These are phyloP conservation scores for Lanistes nyassanus DNA, from an alignment of 1,140 invertebrate genomes.

Conservation along the genomic window DNA sequence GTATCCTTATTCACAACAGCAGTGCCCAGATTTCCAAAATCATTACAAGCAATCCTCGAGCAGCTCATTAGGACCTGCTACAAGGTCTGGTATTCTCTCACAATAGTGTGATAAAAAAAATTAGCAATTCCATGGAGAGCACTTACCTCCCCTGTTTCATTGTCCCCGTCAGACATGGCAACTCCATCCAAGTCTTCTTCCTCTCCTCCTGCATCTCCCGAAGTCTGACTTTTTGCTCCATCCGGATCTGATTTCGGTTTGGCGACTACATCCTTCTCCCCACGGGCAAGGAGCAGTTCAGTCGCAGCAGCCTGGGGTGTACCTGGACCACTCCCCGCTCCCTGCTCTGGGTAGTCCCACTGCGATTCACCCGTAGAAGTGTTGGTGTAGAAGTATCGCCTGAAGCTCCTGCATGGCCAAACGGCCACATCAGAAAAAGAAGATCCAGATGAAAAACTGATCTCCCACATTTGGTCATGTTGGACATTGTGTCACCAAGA, in stretches of 20 bases:
- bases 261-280: too few species aligned
- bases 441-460: conserved; percentile 23
- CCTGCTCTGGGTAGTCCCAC: conserved; percentile 76
- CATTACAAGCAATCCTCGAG: too few species aligned
- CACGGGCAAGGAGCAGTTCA: too few species aligned
- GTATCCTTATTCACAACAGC: too few species aligned
- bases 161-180: conserved; percentile 33
- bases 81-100: too few species aligned
- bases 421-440: conserved; percentile 64
- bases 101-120: too few species aligned
- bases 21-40: too few species aligned
- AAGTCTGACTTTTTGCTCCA: too few species aligned
- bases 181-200: conserved; percentile 34
- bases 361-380: conserved; percentile 71
- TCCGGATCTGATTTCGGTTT: too few species aligned
- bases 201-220: not conserved
- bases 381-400: conserved; percentile 78
- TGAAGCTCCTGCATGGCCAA: conserved; percentile 73
- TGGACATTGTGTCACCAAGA: conserved; percentile 5
- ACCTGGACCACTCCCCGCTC: not conserved
- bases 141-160: not conserved
- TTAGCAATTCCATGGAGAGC: too few species aligned
- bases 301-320: too few species aligned
- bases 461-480: not conserved
- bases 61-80: too few species aligned